phyloP scores from a whole-genome alignment of 1,140 invertebrate genomes.

The Vollenhovia emeryi region DNA sequence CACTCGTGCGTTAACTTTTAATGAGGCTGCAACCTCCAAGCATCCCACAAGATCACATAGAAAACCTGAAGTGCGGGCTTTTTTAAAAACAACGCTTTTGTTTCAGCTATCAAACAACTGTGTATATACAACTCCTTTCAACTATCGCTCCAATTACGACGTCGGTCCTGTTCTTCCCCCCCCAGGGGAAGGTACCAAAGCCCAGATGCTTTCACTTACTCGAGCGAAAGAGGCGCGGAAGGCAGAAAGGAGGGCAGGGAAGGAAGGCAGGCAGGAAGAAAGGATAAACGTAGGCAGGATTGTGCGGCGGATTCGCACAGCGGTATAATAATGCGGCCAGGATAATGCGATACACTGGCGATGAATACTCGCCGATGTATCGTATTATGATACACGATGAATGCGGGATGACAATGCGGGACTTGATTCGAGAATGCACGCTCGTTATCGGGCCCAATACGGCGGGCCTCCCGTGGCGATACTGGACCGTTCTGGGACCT shows the following conservation, averaged over 20 bases:
- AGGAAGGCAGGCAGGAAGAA: conserved; percentile 1
- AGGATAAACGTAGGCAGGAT: conserved; percentile 40
- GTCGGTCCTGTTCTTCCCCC: not conserved
- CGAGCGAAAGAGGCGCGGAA: conserved; percentile 18
- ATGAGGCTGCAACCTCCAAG: not conserved
- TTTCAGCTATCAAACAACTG: not conserved
- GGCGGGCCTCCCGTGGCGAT: conserved; percentile 69
- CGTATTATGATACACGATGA: conserved; percentile 54
- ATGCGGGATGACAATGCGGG: conserved; percentile 77
- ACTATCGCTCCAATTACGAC: conserved; percentile 30
- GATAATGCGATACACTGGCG: conserved; percentile 71
- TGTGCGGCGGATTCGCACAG: conserved; percentile 35
- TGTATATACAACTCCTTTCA: not conserved
- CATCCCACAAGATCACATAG: not conserved
- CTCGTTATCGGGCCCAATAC: conserved; percentile 77
- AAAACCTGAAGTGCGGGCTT: not conserved
- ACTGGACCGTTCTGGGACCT: conserved; percentile 69
- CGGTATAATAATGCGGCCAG: conserved; percentile 36
- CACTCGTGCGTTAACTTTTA: not conserved
- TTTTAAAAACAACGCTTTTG: not conserved
- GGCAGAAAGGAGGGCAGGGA: not conserved
- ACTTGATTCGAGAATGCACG: conserved; percentile 80
- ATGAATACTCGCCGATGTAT: conserved; percentile 71
- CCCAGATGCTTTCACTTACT: conserved; percentile 46
- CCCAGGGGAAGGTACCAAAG: not conserved